These are phyloP conservation scores for Trissolcus brochymenae DNA, from an alignment of 2,888 invertebrate species.

Conservation along the genomic window DNA sequence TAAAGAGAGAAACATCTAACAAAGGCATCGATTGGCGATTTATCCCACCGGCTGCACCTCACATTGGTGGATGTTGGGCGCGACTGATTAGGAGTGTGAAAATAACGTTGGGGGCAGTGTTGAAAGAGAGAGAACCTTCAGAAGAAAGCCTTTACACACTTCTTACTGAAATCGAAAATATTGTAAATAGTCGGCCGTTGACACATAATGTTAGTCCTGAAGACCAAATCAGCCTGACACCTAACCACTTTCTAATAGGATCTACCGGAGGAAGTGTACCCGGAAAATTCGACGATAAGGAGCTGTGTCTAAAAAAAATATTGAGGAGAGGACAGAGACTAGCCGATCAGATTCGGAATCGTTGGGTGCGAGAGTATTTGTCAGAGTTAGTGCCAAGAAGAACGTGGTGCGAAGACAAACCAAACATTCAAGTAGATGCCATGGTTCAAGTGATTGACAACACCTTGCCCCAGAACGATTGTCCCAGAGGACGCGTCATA, in stretches of 20 bases:
- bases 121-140: constrained; percentile 1
- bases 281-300: neutral
- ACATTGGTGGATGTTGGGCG: neutral
- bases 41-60: neutral
- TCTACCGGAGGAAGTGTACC: neutral
- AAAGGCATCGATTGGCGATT: neutral
- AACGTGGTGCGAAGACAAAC: constrained; percentile 15
- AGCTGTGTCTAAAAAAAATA: constrained; percentile 8
- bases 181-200: constrained; percentile 12
- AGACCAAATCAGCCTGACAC: constrained; percentile 21
- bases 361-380: no score
- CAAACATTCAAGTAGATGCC: constrained; percentile 13
- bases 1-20: neutral
- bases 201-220: constrained; percentile 15
- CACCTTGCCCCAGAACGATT: constrained; percentile 1
- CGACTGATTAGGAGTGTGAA: constrained; percentile 19
- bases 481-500: no score
- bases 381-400: constrained; percentile 5
- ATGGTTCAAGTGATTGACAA: constrained; percentile 4
- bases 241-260: constrained; percentile 31
- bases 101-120: neutral
- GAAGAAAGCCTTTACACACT: constrained; percentile 27
- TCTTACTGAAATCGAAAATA: constrained; percentile 23
- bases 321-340: neutral
- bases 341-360: no score